These are phyloP conservation scores for Melanotus villosus DNA, from an alignment of 2,888 invertebrate species.

Conservation along the genomic window DNA sequence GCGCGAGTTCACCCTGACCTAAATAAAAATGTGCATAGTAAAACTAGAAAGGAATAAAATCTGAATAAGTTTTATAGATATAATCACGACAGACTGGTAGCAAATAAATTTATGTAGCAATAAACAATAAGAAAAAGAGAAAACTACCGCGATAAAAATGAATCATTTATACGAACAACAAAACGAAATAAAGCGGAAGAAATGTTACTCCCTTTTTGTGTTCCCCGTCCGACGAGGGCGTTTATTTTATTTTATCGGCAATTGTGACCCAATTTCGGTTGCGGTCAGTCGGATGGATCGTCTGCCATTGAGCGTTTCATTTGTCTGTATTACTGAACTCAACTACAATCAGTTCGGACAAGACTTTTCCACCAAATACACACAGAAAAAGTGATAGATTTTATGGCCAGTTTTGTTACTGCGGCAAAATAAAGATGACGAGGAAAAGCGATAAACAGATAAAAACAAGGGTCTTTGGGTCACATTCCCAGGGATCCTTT, in stretches of 20 bases:
- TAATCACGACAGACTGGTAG: neutral
- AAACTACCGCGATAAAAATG: constrained; percentile 41
- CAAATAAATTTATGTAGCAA: constrained; percentile 41
- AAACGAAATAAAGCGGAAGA: constrained; percentile 45
- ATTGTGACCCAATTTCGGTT: constrained; percentile 46
- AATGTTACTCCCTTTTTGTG: constrained; percentile 46
- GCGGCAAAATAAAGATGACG: constrained; percentile 32
- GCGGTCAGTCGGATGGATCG: constrained; percentile 39
- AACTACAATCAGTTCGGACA: constrained; percentile 18
- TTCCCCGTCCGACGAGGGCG: constrained; percentile 41
- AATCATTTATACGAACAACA: constrained; percentile 45
- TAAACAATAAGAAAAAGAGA: constrained; percentile 43
- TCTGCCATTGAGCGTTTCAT: constrained; percentile 33
- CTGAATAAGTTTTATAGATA: neutral
- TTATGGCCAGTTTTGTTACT: constrained; percentile 27
- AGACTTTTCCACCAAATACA: constrained; percentile 14
- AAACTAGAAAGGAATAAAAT: neutral
- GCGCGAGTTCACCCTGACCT: no score
- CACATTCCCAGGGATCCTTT: constrained; percentile 28
- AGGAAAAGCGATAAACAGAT: constrained; percentile 29
- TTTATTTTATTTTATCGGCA: constrained; percentile 47
- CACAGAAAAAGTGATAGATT: constrained; percentile 13
- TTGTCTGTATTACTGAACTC: constrained; percentile 30
- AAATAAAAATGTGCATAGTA: no score
- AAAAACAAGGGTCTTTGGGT: constrained; percentile 33